Evolutionary conservation across 2,888 invertebrate genomes (phyloP), one percentile per base, ranked within the genome.

Genomic region (Lobophora halterata): DNA sequence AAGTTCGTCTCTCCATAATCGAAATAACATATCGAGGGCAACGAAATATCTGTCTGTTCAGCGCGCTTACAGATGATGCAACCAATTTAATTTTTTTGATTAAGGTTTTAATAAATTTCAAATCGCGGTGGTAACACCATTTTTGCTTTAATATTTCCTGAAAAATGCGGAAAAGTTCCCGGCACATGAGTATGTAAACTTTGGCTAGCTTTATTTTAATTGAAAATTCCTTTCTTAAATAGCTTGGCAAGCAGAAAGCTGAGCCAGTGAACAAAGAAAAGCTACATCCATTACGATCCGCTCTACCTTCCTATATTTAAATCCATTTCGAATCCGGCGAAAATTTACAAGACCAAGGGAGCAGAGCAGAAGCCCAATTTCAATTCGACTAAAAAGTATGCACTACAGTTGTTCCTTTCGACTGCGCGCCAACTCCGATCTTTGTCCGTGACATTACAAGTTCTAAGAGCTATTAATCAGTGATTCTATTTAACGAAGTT

Each of bases 401-500:
- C 50, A 48, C 41, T 42, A 39, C 49, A 43, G 49, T 44, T 49
- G 52, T 55, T 59, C 51, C 54, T 48, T 49, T 52, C 45, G 50
- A 54, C 46, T 54, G 57, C 54, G 56, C 59, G 39, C 54, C 44
- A 55, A 66, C 46, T 66, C 52, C 55, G 56, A 56, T 65, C 51
- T 52, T 61, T 55, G 57, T 47, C 53, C 61, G 52, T 57, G 62
- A 54, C 65, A 54, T 52, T 57, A 45, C 44, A 50, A 60, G 50
- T 55, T 58, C 37, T 46, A 53, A 53, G 45, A 65, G 66, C 59
- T 59, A 66, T 64, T 68, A 63, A 68, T 66, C 61, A 62, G 58
- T 54, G 61, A 63, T 64, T 64, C 56, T 64, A 58, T 67, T 61
- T 65, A 61, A 58, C 58, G 54, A 65, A 65, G 58, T 68, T 60